These are phyloP conservation scores for Miichthys miiuy DNA, from an alignment of 2,797 vertebrate genomes.

Conservation along the genomic window DNA sequence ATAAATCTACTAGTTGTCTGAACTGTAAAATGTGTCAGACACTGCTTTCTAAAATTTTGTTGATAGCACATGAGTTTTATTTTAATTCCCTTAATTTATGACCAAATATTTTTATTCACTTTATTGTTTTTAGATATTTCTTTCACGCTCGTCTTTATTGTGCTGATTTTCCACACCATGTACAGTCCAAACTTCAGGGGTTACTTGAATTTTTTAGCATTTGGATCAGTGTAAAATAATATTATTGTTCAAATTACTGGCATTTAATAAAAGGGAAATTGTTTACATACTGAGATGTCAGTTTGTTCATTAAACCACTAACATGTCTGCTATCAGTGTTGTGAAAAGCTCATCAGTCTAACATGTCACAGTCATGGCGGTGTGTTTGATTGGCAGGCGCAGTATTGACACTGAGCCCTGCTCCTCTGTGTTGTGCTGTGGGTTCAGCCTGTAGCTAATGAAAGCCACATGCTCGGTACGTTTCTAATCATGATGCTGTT, in stretches of 20 bases:
- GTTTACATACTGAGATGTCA: constrained; percentile 29
- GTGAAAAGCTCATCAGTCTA: constrained; percentile 49
- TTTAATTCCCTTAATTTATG: neutral
- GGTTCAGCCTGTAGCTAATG: constrained; percentile 73
- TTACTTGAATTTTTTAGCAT: neutral
- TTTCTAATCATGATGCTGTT: constrained; percentile 79
- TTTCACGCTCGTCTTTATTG: constrained; percentile 17
- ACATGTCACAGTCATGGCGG: constrained; percentile 40
- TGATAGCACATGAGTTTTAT: neutral
- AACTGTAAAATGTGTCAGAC: constrained; percentile 13
- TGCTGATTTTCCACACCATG: neutral
- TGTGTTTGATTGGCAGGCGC: constrained; percentile 70
- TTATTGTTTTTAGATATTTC: neutral
- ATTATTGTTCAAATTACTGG: neutral
- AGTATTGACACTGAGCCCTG: constrained; percentile 48
- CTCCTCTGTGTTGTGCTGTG: constrained; percentile 59
- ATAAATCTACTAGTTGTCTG: neutral
- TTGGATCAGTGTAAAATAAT: constrained; percentile 15
- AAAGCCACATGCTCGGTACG: constrained; percentile 79
- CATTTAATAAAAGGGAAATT: constrained; percentile 65
- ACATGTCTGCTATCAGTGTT: constrained; percentile 36
- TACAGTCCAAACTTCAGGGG: constrained; percentile 7
- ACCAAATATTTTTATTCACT: neutral
- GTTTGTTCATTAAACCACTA: constrained; percentile 48
- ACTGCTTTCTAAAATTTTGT: neutral